Evolutionary conservation across 2,888 invertebrate genomes (phyloP).

Genomic region (Serrognathus titanus): DNA sequence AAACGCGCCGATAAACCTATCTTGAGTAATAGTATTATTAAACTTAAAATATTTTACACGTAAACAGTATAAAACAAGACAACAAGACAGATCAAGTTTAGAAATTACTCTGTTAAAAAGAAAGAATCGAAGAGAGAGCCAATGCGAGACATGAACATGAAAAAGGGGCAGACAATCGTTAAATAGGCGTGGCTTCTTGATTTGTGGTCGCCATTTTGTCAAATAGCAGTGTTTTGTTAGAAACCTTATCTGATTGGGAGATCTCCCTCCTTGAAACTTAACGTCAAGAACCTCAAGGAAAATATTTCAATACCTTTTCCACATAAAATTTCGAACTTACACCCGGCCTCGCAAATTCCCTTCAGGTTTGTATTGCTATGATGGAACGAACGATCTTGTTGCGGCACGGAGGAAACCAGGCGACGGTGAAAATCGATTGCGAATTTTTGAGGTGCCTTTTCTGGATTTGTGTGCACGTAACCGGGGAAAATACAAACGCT

Average conservation of each 20-base stretch:
- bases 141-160: constrained; percentile 48
- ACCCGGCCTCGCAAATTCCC: no score
- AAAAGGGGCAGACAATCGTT: constrained; percentile 51
- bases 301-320: constrained; percentile 2
- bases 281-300: background rate
- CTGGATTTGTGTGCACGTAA: background rate
- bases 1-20: background rate
- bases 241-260: constrained; percentile 51
- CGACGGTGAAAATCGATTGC: background rate
- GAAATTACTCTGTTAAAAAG: constrained; percentile 39
- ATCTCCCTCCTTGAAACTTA: constrained; percentile 46
- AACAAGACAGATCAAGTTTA: constrained; percentile 40
- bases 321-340: no score
- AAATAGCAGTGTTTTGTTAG: constrained; percentile 54
- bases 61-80: constrained; percentile 24
- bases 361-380: no score
- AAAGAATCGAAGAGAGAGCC: constrained; percentile 46
- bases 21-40: constrained; percentile 1
- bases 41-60: constrained; percentile 5
- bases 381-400: no score
- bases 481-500: background rate
- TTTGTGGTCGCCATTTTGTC: constrained; percentile 55
- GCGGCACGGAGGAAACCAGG: no score
- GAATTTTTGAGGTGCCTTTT: background rate
- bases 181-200: constrained; percentile 49